Percentiles rank a stretch among this genome's conserved stretches.
Evolutionary conservation across 1,140 invertebrate genomes (phyloP).

Genomic region (Tenebrio molitor): DNA sequence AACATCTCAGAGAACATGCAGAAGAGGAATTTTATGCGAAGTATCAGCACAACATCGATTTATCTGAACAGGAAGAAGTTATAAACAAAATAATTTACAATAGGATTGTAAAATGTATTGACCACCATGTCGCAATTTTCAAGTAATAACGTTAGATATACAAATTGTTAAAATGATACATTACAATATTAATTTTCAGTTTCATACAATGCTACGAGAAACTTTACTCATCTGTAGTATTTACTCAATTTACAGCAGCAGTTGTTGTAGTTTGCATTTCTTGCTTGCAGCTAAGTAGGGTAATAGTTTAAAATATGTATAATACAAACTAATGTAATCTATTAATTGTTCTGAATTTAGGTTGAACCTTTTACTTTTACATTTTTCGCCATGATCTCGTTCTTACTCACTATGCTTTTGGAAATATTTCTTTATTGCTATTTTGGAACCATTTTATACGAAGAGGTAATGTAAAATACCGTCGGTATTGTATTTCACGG

Average conservation of each 20-base stretch:
- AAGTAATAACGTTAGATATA: background rate
- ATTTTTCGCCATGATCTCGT: too few species aligned
- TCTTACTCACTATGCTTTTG: background rate
- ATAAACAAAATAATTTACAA: background rate
- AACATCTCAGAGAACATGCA: too few species aligned
- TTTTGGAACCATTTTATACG: too few species aligned
- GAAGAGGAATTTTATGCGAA: too few species aligned
- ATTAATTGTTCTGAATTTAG: background rate
- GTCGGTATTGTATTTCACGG: too few species aligned
- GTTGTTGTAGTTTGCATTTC: conserved; percentile 26
- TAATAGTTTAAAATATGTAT: too few species aligned
- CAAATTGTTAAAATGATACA: too few species aligned
- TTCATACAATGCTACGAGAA: conserved; percentile 8
- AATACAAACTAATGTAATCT: background rate
- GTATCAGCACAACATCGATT: too few species aligned
- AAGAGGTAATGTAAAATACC: too few species aligned
- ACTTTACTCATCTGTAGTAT: background rate
- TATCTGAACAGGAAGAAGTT: background rate
- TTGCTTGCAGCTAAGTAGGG: conserved; percentile 17
- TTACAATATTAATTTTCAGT: background rate
- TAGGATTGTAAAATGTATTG: too few species aligned
- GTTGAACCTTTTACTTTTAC: too few species aligned
- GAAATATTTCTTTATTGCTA: background rate
- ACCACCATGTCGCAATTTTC: too few species aligned
- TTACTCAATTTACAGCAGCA: conserved; percentile 5